Evolutionary conservation across 1,140 invertebrate genomes (phyloP).

Genomic region (Drosophila miranda): DNA sequence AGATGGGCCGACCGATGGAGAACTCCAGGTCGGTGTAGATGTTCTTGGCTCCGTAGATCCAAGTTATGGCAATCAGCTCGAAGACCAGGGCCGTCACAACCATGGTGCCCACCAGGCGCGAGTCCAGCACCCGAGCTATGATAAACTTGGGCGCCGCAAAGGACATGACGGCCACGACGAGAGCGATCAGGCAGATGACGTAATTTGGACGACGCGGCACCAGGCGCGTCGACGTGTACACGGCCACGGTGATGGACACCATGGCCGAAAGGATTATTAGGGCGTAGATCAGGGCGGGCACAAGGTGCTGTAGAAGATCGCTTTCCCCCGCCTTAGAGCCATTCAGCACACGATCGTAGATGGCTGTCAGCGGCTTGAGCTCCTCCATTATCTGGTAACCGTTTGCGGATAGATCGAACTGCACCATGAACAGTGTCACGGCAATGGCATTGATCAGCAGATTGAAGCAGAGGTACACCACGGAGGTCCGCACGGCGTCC

Average conservation of each 20-base stretch:
- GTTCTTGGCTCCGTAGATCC: conserved; percentile 82
- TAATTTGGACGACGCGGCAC: conserved; percentile 77
- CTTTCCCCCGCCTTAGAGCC: conserved; percentile 35
- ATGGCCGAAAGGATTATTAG: conserved; percentile 70
- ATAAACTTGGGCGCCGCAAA: conserved; percentile 73
- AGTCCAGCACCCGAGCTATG: conserved; percentile 74
- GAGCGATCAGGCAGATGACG: conserved; percentile 72
- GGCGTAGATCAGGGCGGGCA: conserved; percentile 68
- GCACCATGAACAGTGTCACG: conserved; percentile 80
- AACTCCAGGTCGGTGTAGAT: conserved; percentile 82
- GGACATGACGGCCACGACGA: conserved; percentile 72
- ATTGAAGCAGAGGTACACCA: conserved; percentile 81
- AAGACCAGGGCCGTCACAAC: conserved; percentile 74
- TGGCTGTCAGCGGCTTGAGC: conserved; percentile 76
- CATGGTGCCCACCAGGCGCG: conserved; percentile 75
- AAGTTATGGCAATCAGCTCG: conserved; percentile 75
- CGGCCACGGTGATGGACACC: conserved; percentile 70
- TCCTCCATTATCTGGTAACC: conserved; percentile 63
- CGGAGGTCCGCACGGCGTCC: conserved; percentile 78
- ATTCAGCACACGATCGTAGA: conserved; percentile 71
- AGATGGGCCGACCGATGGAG: conserved; percentile 80
- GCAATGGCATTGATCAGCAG: conserved; percentile 78
- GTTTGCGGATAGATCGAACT: conserved; percentile 70
- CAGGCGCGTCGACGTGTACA: conserved; percentile 75
- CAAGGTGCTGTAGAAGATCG: conserved; percentile 51